Evolutionary conservation across 2,888 invertebrate genomes (phyloP).

Genomic region (Philereme vetulata): DNA sequence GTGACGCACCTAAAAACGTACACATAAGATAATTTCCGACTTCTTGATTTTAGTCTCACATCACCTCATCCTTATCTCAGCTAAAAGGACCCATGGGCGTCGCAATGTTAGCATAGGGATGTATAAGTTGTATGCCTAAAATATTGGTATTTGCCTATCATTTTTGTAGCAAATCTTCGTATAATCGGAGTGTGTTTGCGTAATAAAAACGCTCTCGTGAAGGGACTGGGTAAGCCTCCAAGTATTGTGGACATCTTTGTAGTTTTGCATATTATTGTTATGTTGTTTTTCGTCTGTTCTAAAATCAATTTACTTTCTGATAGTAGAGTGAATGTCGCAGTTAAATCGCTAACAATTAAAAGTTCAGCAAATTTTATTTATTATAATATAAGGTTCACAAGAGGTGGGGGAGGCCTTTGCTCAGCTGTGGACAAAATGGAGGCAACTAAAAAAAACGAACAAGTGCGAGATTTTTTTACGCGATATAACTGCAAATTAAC

Average conservation of each 20-base stretch:
- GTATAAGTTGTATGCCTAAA: slow-evolving; percentile 76
- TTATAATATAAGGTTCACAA: too few relatives aligned
- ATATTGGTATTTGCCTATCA: slow-evolving; percentile 80
- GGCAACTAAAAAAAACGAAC: too few relatives aligned
- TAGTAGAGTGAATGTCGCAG: too few relatives aligned
- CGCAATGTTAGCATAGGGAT: slow-evolving; percentile 71
- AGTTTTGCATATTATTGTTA: background rate
- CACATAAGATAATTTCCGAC: slow-evolving; percentile 6
- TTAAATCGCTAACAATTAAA: too few relatives aligned
- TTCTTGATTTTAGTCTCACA: slow-evolving; percentile 1
- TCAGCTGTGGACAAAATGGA: too few relatives aligned
- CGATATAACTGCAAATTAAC: too few relatives aligned
- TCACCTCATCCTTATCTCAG: slow-evolving; percentile 20
- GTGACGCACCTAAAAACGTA: too few relatives aligned
- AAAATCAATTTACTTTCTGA: too few relatives aligned
- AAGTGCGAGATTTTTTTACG: too few relatives aligned
- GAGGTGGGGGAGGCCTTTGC: too few relatives aligned
- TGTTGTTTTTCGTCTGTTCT: background rate
- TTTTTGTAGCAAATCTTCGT: slow-evolving; percentile 74
- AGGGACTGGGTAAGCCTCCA: background rate
- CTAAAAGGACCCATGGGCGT: slow-evolving; percentile 58
- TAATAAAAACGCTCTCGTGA: slow-evolving; percentile 47
- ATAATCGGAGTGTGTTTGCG: slow-evolving; percentile 73
- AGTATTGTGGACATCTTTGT: background rate
- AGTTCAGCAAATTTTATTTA: too few relatives aligned